phyloP scores from a whole-genome alignment of 2,113 vertebrate species.

The Camelus bactrianus region DNA sequence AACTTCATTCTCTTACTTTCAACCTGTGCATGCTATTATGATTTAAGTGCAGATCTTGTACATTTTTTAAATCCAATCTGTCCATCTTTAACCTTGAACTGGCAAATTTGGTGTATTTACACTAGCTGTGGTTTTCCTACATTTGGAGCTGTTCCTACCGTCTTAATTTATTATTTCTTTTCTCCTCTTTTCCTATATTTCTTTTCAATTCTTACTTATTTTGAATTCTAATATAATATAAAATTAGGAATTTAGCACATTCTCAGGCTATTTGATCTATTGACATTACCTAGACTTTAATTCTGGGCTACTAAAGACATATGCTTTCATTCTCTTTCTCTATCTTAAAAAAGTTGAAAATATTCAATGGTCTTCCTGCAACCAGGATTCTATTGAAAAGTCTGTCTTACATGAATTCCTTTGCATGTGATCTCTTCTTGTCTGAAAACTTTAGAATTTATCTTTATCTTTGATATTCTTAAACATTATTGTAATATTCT shows the following conservation, averaged over 20 bases:
- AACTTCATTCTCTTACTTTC: neutral
- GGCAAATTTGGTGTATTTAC: neutral
- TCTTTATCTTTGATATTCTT: constrained; percentile 3
- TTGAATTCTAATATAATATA: neutral
- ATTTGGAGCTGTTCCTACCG: neutral
- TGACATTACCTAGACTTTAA: neutral
- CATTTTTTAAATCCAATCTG: neutral
- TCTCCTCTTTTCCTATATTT: neutral
- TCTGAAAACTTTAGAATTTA: neutral
- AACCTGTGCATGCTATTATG: neutral
- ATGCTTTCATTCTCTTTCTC: neutral
- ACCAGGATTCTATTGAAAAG: neutral
- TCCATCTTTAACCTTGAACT: neutral
- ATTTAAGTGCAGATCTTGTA: neutral
- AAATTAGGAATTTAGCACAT: neutral
- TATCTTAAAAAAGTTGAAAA: neutral
- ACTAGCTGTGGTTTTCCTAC: neutral
- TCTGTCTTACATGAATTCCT: neutral
- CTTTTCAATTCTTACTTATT: neutral
- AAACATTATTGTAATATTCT: neutral
- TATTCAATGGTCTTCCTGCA: neutral
- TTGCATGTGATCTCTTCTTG: neutral
- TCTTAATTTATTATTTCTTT: neutral
- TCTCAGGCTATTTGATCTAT: neutral
- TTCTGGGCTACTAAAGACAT: neutral